A percentile compares a stretch with the other conserved stretches of the same genome.
These are phyloP conservation scores for Agrilus biguttatus DNA, from an alignment of 2,888 invertebrate genomes.

Conservation along the genomic window DNA sequence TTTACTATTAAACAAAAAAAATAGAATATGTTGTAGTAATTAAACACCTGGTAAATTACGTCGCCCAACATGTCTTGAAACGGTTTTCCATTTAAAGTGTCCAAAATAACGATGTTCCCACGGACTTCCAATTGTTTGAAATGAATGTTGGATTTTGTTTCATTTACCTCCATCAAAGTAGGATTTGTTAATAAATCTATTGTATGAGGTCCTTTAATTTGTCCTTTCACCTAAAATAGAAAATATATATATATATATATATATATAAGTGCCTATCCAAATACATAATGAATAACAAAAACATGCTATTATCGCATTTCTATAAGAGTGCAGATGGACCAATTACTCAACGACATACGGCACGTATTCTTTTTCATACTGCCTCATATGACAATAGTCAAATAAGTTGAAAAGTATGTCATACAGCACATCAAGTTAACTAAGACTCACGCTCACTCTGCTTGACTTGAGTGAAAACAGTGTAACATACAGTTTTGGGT, in stretches of 20 bases:
- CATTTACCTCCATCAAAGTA: slow-evolving; percentile 29
- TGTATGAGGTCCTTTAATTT: slow-evolving; percentile 29
- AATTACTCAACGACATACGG: no score
- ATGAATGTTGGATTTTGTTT: slow-evolving; percentile 29
- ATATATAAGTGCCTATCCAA: no score
- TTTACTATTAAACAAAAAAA: neutral
- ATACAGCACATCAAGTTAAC: no score
- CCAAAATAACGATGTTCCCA: slow-evolving; percentile 33
- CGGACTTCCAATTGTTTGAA: slow-evolving; percentile 35
- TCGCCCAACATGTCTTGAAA: slow-evolving; percentile 31
- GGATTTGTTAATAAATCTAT: slow-evolving; percentile 33
- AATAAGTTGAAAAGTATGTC: no score
- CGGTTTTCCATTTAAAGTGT: slow-evolving; percentile 27
- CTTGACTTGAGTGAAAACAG: no score
- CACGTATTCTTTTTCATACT: no score
- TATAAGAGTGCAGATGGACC: no score
- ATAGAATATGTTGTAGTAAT: neutral
- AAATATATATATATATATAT: neutral
- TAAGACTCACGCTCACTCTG: no score
- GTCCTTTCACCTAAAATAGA: slow-evolving; percentile 33
- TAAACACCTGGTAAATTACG: slow-evolving; percentile 29
- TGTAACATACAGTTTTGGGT: no score
- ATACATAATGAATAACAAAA: no score
- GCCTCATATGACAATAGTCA: no score
- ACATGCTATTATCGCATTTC: no score